Evolutionary conservation across 2,797 vertebrate species (phyloP), one percentile per base, ranked within the genome.

Genomic region (Sarcophilus harrisii): DNA sequence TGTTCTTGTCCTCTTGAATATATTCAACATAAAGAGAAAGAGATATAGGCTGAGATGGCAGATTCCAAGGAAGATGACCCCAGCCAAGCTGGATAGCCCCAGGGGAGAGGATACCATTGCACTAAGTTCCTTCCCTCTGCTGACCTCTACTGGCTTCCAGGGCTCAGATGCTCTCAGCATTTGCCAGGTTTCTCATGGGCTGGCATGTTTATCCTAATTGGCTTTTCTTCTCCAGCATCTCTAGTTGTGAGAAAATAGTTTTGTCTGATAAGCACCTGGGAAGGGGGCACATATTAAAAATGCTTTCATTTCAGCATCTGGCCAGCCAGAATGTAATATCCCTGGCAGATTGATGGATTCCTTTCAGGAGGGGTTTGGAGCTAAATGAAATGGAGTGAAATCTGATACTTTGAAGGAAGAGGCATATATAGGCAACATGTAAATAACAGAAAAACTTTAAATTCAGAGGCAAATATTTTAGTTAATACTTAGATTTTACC

Each of bases 101-200:
- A 28, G 87, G 24, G 57, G 52, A 52, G 52, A 14, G 29, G 30
- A 52, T 27, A n/a, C 57, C 5, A 4, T 45, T 1, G 29, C 2
- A 6, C 58, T 27, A 21, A 73, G 4, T 45, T 81, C 21, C 73
- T 81, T 81, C 38, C 24, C 45, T 81, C 38, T 81, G 38, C 93
- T 95, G 95, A 96, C 97, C 94, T 97, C 96, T 95, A 90, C 95
- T 96, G 97, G 95, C 92, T 96, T 95, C 0, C 1, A 27, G 27
- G 29, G 92, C 93, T 95, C 96, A 59, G 90, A 38, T 89, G 18
- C 52, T 90, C 38, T 49, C 66, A 57, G 58, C 0, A 89, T 89
- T 27, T 0, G 1, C 0, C 45, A 13, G 58, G 28, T 58, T 49
- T 29, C n/a, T 45, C 28, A 58, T 13, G 5, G 3, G 0, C 0